Base-by-base conservation (phyloP, 2,113 vertebrate species). In the Erinaceus europaeus region DNA sequence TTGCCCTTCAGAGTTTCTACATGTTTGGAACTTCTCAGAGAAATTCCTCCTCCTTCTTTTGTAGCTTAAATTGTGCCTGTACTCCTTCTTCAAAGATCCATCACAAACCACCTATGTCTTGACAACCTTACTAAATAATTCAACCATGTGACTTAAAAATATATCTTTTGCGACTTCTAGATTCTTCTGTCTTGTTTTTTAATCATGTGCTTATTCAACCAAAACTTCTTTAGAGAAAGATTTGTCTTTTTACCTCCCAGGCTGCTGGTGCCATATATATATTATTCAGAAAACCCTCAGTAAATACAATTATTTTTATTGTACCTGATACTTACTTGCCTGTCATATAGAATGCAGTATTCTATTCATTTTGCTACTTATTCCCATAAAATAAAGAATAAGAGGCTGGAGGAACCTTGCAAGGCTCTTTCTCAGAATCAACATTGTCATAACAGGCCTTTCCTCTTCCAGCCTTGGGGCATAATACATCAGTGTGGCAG, bases 301-400 rank as follows among this genome's bases (percentile, higher is more conserved):
- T 59, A 75, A 84, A 50, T 64, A 79, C 64, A 79, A 67, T 40
- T 86, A 44, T 59, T 69, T 84, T 55, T 74, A 38, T 65, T 74
- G 48, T 14, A 74, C 6, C 40, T 64, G 61, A 53, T 21, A 46
- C 64, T 90, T 76, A 80, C 36, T 75, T 46, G 23, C 34, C 65
- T 32, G 25, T 81, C 53, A 67, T 23, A 84, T 23, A 73, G 62
- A 87, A 55, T 34, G 44, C 34, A 40, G 38, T 68, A 53, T 36
- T 71, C 34, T 38, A 1, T 80, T 34, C 76, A 61, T 75, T 32
- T 57, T 59, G 27, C 9, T 72, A 23, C 36, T 72, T 92, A 40
- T 25, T 34, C 13, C 42, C 53, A 42, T 17, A 6, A 80, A 84
- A 50, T 25, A 84, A 69, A 79, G 34, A 69, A 29, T 4, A 82